These are phyloP conservation scores for Carterocephalus palaemon DNA, from an alignment of 2,888 invertebrate genomes.

Conservation along the genomic window DNA sequence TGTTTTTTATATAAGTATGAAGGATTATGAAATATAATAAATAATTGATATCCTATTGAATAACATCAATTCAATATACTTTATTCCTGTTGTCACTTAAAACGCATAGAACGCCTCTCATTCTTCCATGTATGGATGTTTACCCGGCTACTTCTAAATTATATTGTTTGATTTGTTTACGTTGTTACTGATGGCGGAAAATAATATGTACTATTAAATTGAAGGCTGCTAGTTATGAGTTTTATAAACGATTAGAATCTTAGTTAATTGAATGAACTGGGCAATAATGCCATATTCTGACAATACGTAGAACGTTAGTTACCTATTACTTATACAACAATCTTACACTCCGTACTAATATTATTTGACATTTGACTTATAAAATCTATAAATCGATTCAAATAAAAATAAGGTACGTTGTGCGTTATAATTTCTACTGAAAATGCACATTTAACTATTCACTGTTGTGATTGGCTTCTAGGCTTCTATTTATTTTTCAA, in stretches of 20 bases:
- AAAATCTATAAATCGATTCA: no score
- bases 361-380: no score
- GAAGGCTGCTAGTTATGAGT: slow-evolving; percentile 23
- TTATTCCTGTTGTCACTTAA: not conserved
- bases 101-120: not conserved
- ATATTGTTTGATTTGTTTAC: slow-evolving; percentile 11
- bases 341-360: no score
- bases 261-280: slow-evolving; percentile 20
- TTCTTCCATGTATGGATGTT: slow-evolving; percentile 7
- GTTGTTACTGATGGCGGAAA: slow-evolving; percentile 21
- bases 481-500: no score
- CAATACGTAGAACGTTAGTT: slow-evolving; percentile 17
- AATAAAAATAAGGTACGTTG: no score
- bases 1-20: no score
- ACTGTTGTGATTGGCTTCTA: no score
- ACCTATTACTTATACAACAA: no score
- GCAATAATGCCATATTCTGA: slow-evolving; percentile 22
- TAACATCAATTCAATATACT: not conserved
- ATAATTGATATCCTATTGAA: no score
- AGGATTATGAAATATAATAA: no score
- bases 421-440: no score
- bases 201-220: slow-evolving; percentile 23
- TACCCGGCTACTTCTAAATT: not conserved
- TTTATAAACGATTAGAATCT: slow-evolving; percentile 15
- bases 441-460: no score